Conservation (phyloP, 1,140 invertebrate species). For the Ridgeia piscesae region DNA sequence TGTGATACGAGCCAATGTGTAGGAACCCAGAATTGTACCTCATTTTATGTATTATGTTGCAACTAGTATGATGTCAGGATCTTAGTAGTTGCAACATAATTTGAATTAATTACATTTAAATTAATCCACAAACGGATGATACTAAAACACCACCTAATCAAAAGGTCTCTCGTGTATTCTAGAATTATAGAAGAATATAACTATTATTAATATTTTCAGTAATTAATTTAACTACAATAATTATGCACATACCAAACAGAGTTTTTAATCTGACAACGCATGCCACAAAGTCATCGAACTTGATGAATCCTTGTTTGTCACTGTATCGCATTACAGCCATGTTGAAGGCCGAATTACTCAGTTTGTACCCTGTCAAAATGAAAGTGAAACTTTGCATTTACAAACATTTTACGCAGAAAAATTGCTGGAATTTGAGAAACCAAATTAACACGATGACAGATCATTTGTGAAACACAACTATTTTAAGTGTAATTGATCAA, state of each 20-base stretch:
- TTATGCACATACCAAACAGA: slow-evolving; percentile 57
- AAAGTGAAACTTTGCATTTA: neutral
- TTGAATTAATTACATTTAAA: no score
- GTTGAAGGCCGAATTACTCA: slow-evolving; percentile 85
- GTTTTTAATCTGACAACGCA: slow-evolving; percentile 85
- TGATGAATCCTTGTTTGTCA: slow-evolving; percentile 76
- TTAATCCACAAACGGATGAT: no score
- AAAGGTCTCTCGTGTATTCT: no score
- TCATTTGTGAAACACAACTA: neutral
- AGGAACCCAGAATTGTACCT: no score
- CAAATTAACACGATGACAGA: neutral
- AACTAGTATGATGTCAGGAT: no score
- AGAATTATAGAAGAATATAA: no score
- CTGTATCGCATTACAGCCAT: slow-evolving; percentile 84
- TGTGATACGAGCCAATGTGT: no score
- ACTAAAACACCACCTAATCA: no score
- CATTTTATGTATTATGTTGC: no score
- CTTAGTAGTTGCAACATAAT: no score
- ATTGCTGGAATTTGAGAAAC: neutral
- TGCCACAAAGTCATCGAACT: slow-evolving; percentile 91
- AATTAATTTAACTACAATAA: neutral
- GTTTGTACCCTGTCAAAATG: slow-evolving; percentile 65
- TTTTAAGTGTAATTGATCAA: neutral
- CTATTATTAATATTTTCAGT: neutral
- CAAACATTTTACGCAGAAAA: neutral